Evolutionary conservation across 2,113 vertebrate species (phyloP), one percentile per base, ranked within the genome.

Genomic region (Sylvicapra grimmia): DNA sequence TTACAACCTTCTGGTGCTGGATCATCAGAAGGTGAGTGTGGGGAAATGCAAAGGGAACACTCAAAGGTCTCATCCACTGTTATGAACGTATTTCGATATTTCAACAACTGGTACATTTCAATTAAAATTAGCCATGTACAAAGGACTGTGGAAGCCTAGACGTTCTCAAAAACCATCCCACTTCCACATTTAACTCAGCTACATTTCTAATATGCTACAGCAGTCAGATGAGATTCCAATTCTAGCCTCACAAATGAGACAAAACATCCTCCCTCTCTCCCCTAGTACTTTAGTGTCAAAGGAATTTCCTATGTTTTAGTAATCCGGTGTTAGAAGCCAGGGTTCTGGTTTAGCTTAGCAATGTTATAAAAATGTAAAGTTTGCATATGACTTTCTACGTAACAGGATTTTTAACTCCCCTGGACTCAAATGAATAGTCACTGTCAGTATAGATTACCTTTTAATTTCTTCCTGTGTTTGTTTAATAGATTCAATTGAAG

Each of bases 401-500:
- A 94, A 90, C 29, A 51, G 51, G n/a, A 86, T 87, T 95, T 47
- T 93, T 84, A 90, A 95, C 29, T 92, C 11, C 36, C 94, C 51
- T 79, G 40, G 31, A 93, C 65, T 54, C 59, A 85, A 87, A 21
- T 31, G 36, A 91, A 40, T 29, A 88, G 86, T 27, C 56, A 90
- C 63, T 49, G 75, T 97, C 2, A 77, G n/a, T 61, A 68, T 79
- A 49, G 27, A 92, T 51, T 98, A 99, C 99, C 99, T 99, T 99
- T 99, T 99, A 85, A 99, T 99, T 97, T 99, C 99, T 98, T 99
- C 99, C 98, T 99, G 99, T 1, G 99, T 99, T 98, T 99, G 97
- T 98, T 99, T 99, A 98, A 99, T 99, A 93, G 99, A 99, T 93
- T 99, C 99, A 92, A 99, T 99, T 98, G 99, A 99, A 99, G 99